Evolutionary conservation across 2,888 invertebrate species (phyloP).

Genomic region (Cheilosia urbana): DNA sequence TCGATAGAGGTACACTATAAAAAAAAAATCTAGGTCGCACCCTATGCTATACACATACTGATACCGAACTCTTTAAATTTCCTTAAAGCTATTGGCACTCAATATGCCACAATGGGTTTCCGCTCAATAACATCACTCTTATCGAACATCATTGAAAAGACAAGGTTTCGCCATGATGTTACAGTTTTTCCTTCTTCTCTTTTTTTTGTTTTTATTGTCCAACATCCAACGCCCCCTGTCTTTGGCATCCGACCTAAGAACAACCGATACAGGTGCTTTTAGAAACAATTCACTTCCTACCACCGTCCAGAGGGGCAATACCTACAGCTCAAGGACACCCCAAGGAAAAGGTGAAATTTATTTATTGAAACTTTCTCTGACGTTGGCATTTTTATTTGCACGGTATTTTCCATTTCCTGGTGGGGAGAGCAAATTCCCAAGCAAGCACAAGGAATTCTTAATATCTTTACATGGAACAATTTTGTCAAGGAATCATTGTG

Average conservation of each 20-base stretch:
- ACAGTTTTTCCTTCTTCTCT: no score
- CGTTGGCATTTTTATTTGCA: constrained; percentile 68
- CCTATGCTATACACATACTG: no score
- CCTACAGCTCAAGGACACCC: constrained; percentile 31
- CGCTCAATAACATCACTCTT: no score
- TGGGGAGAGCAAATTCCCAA: background rate
- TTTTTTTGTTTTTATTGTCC: constrained; percentile 26
- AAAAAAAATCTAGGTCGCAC: no score
- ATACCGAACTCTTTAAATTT: no score
- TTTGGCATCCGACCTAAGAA: constrained; percentile 31
- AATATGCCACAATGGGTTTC: no score
- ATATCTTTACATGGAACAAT: constrained; percentile 34
- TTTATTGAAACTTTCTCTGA: constrained; percentile 62
- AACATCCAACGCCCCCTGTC: constrained; percentile 7
- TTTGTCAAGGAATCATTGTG: constrained; percentile 37
- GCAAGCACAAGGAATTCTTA: constrained; percentile 29
- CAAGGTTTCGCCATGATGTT: no score
- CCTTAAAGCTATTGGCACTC: no score
- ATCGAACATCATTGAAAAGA: no score
- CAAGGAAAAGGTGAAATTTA: constrained; percentile 44
- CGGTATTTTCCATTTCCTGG: constrained; percentile 50
- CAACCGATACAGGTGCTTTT: constrained; percentile 56
- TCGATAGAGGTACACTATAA: no score
- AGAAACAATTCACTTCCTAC: constrained; percentile 44
- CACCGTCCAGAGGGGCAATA: constrained; percentile 3